Base-by-base conservation (phyloP, 2,888 invertebrate genomes). In the Drepanosiphum platanoidis region DNA sequence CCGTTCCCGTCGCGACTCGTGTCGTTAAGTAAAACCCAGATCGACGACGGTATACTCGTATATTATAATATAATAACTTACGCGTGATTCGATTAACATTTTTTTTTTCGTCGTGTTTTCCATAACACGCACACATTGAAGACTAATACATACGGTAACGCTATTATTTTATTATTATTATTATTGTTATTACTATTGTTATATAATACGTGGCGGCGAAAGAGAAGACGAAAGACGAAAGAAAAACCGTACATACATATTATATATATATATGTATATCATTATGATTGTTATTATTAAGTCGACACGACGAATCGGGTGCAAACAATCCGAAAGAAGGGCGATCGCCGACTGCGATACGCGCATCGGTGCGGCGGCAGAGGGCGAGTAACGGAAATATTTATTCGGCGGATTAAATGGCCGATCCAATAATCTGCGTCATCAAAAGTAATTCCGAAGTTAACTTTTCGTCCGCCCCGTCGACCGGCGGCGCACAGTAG, bases 371-470 rank as follows among this genome's bases (percentile, higher is more conserved):
- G 52, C 52, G 22, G 52, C 52, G 13, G 39, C 52, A 3, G 18
- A 27, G 30, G 32, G 22, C 30, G 46, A n/a, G 42, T 27, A 83
- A 46, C 83, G 75, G 83, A 84, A 75, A 84, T 84, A 75, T 84
- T 75, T 68, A 75, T 75, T 74, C 66, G 83, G 13, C 15, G 74
- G 75, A 84, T 84, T 84, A 84, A 84, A 84, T 15, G 83, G 75
- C 30, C 68, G 68, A 68, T 84, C 75, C 75, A 75, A 84, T 84
- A 84, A 84, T 84, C 83, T 68, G 32, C 74, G 75, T 84, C 83
- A 75, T 84, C 83, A 75, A 52, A 77, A 84, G 83, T 84, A 84
- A 84, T 84, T 75, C 30, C 68, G 7, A 75, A 84, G 75, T 84
- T 84, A 75, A 84, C 83, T 77, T 68, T 58, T 46, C 30, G 8